phyloP scores from a whole-genome alignment of 2,797 vertebrate genomes.

The Bradypus variegatus region DNA sequence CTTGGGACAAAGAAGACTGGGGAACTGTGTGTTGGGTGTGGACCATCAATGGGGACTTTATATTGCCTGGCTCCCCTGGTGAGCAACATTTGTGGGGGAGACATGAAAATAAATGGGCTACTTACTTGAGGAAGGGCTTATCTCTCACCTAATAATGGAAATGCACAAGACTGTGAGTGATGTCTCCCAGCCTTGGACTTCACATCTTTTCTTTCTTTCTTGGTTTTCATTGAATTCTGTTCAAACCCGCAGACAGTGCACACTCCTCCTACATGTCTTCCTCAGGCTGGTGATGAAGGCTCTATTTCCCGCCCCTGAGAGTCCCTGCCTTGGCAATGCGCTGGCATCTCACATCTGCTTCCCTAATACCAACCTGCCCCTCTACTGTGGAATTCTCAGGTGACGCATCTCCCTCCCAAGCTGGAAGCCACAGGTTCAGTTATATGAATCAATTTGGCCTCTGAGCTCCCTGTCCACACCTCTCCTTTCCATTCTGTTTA shows the following conservation, averaged over 20 bases:
- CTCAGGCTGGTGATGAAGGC: no score
- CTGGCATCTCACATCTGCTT: background rate
- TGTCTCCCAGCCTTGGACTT: background rate
- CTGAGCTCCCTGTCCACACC: no score
- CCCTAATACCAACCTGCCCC: background rate
- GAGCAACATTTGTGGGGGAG: background rate
- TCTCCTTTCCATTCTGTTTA: background rate
- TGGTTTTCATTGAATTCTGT: background rate
- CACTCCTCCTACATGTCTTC: background rate
- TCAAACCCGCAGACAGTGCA: background rate
- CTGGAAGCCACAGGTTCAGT: background rate
- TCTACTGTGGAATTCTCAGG: background rate
- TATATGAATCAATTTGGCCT: background rate
- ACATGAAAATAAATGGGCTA: background rate
- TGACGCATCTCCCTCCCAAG: background rate
- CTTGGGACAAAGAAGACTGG: background rate
- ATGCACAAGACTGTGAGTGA: background rate
- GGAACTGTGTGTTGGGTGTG: background rate
- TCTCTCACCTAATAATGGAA: background rate
- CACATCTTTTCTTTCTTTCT: background rate
- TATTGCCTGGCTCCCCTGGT: background rate
- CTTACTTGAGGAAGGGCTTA: background rate
- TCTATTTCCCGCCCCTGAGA: background rate
- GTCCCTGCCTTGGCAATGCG: background rate
- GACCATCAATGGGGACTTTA: background rate